Evolutionary conservation across 2,797 vertebrate genomes (phyloP), one percentile per base, ranked within the genome.

Genomic region (Orestias chungarensis): DNA sequence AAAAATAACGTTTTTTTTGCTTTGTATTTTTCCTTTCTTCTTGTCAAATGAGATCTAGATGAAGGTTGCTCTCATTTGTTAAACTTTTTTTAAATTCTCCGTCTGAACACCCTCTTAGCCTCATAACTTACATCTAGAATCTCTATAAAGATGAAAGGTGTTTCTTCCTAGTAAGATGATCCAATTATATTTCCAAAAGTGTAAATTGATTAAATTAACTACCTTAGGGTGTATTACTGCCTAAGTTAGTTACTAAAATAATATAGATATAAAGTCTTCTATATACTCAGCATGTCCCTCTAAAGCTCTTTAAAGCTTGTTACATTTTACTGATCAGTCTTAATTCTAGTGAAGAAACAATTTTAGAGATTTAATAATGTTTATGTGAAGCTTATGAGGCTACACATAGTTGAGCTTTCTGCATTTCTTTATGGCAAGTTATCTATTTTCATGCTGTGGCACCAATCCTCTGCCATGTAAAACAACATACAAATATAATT

Each of bases 401-500:
- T 40, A 20, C 1, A 6, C 47, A 23, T n/a, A 15, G 18, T 0
- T 3, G 46, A 29, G 40, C 44, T 9, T 31, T 78, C 20, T 66
- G 18, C 8, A 10, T 61, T 38, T 75, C 61, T 33, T 27, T 6
- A 18, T 43, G 77, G 14, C 73, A 42, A 68, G 17, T 18, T 1
- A 66, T 69, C 35, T 23, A 6, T 50, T 62, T 66, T 68, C 47
- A 12, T 54, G 31, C 57, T 66, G 35, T 44, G 44, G 46, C 17
- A 66, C n/a, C n/a, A n/a, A 47, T 70, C 65, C 77, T 73, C 69
- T 44, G 47, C 25, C 9, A 33, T 49, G 47, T 72, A 17, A 66
- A 14, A 6, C 23, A 52, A 64, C 46, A 66, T 55, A 42, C 27
- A 71, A 66, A 70, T 33, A 62, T 70, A 55, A 76, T 71, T 69